A percentile compares a stretch with the other conserved stretches of the same genome.
Evolutionary conservation across 30 jellyfish, hydroid and myxozoan species (phyloP).

Genomic region (Mastigias papua): DNA sequence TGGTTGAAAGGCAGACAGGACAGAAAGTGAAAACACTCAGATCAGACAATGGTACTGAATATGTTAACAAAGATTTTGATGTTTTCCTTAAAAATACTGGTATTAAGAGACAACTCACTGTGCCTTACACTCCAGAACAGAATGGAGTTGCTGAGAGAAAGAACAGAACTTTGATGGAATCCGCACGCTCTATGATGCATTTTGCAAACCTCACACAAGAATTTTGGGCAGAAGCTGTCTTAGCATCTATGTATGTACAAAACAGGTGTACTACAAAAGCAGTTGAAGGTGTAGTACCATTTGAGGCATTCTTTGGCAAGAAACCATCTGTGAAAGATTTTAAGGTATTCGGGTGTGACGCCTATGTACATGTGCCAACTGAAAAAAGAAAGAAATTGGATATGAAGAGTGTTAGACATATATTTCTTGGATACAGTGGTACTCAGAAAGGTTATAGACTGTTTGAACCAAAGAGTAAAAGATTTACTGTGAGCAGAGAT

Average conservation of each 20-base stretch:
- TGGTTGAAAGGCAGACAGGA: conserved; percentile 14
- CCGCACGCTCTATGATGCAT: conserved; percentile 36
- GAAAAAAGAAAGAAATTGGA: conserved; percentile 39
- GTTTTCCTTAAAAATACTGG: conserved; percentile 16
- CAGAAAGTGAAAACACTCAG: conserved; percentile 12
- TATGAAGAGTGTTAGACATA: conserved; percentile 4
- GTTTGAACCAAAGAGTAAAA: background rate
- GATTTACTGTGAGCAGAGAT: background rate
- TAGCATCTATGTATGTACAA: background rate
- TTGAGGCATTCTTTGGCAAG: background rate
- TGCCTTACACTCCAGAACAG: conserved; percentile 65
- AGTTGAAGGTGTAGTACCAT: conserved; percentile 18
- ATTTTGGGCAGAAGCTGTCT: conserved; percentile 4
- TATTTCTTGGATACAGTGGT: conserved; percentile 1
- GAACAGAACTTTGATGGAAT: conserved; percentile 5
- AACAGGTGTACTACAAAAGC: conserved; percentile 37
- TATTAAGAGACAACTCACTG: conserved; percentile 7
- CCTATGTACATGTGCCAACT: conserved; percentile 29
- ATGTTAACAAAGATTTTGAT: conserved; percentile 40
- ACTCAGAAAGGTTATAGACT: background rate
- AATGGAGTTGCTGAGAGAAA: conserved; percentile 45
- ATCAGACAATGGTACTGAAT: conserved; percentile 72
- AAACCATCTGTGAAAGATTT: conserved; percentile 21
- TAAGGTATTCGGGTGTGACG: conserved; percentile 39
- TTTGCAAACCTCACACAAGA: conserved; percentile 19